Evolutionary conservation across 23 tunicate species (phyloP), one percentile per base, ranked within the genome.

Genomic region (Oikopleura dioica): DNA sequence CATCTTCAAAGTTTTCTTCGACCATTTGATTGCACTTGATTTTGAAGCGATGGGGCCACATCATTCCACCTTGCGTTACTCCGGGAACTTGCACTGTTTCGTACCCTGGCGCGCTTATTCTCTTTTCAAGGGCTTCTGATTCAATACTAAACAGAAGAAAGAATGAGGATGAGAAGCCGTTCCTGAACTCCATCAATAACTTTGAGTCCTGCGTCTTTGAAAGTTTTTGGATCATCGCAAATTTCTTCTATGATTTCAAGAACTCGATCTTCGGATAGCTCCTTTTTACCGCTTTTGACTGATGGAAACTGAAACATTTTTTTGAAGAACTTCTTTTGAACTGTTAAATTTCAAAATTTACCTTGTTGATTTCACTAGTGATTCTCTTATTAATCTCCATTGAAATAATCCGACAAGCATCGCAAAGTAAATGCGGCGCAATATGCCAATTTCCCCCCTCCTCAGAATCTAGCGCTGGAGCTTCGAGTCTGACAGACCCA

Each of bases 371-470:
- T n/a, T n/a, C n/a, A n/a, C n/a, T n/a, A n/a, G n/a, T n/a, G n/a
- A n/a, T n/a, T n/a, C n/a, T n/a, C n/a, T n/a, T n/a, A n/a, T n/a
- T n/a, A 21, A 63, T 16, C 30, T 16, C 2, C 26, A 63, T 21
- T 63, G 33, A 24, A 2, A 63, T 28, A 63, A 63, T 63, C 33
- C 72, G 29, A 63, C 72, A 63, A 16, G 72, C 72, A 63, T 63
- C 72, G 33, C 72, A 63, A 63, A 23, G 72, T 16, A 16, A 28
- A 28, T 28, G 72, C n/a, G n/a, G n/a, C n/a, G n/a, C n/a, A n/a
- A n/a, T n/a, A n/a, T n/a, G n/a, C n/a, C n/a, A n/a, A n/a, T n/a
- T n/a, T n/a, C n/a, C n/a, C n/a, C n/a, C n/a, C n/a, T n/a, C n/a
- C n/a, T n/a, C n/a, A n/a, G n/a, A n/a, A n/a, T n/a, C n/a, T n/a